Conservation (phyloP, 2,888 invertebrate genomes). For the Calameuta idolon region DNA sequence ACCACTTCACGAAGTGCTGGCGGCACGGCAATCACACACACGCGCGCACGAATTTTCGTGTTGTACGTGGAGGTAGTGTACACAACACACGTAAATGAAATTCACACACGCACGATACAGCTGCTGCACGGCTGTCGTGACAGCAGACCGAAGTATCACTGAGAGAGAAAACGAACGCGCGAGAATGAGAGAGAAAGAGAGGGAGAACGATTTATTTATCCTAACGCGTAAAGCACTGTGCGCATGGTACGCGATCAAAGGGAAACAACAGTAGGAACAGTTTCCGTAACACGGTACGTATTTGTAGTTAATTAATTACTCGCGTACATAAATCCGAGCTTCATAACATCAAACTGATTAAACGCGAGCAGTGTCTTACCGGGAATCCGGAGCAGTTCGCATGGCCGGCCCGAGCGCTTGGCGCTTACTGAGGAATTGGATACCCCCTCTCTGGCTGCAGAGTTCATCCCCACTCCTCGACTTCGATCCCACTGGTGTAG, state of each 20-base stretch:
- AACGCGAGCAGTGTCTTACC: background rate
- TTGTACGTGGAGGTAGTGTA: background rate
- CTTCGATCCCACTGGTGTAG: background rate
- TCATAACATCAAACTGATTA: background rate
- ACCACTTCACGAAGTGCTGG: background rate
- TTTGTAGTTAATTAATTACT: background rate
- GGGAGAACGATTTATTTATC: constrained; percentile 8
- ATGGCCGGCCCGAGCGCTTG: background rate
- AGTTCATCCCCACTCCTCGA: background rate
- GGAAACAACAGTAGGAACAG: background rate
- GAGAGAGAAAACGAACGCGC: background rate
- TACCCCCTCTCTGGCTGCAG: background rate
- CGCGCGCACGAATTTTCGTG: background rate
- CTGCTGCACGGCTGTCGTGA: background rate
- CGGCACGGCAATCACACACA: background rate
- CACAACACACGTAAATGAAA: background rate
- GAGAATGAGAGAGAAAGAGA: constrained; percentile 16
- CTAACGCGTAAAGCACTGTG: background rate
- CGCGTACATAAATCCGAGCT: background rate
- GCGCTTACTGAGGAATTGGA: background rate
- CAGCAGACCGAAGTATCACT: background rate
- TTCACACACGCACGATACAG: background rate
- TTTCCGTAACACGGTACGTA: background rate
- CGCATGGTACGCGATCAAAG: background rate
- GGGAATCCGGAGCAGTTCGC: background rate